These are phyloP conservation scores for Buceros bicornis DNA, from an alignment of 2,797 vertebrate genomes.

Conservation along the genomic window DNA sequence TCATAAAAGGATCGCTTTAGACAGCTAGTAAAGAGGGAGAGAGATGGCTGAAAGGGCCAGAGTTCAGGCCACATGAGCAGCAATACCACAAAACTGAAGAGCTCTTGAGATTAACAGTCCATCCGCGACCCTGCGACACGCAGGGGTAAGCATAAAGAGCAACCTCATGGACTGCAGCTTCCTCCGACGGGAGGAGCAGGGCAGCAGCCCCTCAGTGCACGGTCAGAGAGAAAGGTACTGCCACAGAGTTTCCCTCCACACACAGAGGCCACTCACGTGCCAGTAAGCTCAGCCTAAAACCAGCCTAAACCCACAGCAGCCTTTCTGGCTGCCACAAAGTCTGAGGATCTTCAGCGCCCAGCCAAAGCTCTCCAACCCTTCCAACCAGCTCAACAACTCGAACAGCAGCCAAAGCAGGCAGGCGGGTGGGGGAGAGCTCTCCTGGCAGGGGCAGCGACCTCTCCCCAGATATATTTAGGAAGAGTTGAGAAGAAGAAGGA, in stretches of 20 bases:
- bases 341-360: background rate
- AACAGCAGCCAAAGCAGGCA: background rate
- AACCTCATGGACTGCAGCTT: background rate
- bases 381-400: rapidly evolving
- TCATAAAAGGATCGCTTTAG: background rate
- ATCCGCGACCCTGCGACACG: background rate
- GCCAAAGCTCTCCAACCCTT: background rate
- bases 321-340: background rate
- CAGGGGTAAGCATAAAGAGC: background rate
- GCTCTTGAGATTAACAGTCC: background rate
- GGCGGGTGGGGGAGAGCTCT: background rate
- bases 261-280: background rate
- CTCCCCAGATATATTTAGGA: background rate
- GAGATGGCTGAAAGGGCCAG: background rate
- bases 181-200: rapidly evolving
- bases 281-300: background rate
- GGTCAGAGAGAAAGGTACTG: background rate
- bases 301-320: background rate
- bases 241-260: background rate
- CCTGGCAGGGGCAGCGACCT: background rate
- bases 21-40: background rate
- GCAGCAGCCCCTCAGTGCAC: background rate
- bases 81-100: background rate
- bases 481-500: background rate
- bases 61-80: background rate